Percentiles rank a stretch among this genome's conserved stretches.
These are phyloP conservation scores for Branchellion lobata DNA, from an alignment of 2,888 invertebrate species.

Conservation along the genomic window DNA sequence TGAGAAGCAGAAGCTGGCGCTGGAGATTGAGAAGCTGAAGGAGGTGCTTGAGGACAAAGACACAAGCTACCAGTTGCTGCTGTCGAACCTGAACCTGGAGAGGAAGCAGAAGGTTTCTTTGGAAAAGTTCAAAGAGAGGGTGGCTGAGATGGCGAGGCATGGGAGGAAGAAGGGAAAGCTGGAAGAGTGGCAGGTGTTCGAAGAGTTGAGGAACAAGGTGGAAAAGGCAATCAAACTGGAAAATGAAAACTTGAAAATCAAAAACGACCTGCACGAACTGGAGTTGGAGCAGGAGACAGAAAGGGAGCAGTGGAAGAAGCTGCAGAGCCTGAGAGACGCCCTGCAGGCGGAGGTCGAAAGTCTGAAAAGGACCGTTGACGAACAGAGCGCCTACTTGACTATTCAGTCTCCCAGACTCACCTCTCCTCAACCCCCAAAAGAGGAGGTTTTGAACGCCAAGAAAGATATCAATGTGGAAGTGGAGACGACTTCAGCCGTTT, in stretches of 20 bases:
- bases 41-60: conserved; percentile 17
- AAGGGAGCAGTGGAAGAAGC: conserved; percentile 16
- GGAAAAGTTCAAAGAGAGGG: not conserved
- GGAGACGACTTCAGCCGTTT: not conserved
- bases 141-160: not conserved
- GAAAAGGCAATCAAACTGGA: not conserved
- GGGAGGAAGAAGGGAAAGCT: not conserved
- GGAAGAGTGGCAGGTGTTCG: conserved; percentile 8
- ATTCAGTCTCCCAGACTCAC: conserved; percentile 5
- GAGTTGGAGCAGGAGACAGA: conserved; percentile 10
- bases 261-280: conserved; percentile 26
- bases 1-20: conserved; percentile 20
- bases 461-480: not conserved
- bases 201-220: conserved; percentile 19
- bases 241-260: conserved; percentile 38
- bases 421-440: too few relatives aligned
- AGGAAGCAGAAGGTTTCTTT: not conserved
- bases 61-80: not conserved
- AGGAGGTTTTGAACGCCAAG: not conserved
- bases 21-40: conserved; percentile 12
- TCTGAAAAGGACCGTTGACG: conserved; percentile 44
- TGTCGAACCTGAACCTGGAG: not conserved
- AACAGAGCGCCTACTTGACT: conserved; percentile 45
- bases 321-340: conserved; percentile 25
- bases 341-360: conserved; percentile 25